A percentile compares a stretch with the other conserved stretches of the same genome.
These are phyloP conservation scores for Neelides folsomi DNA, from an alignment of 2,888 invertebrate genomes.

Conservation along the genomic window DNA sequence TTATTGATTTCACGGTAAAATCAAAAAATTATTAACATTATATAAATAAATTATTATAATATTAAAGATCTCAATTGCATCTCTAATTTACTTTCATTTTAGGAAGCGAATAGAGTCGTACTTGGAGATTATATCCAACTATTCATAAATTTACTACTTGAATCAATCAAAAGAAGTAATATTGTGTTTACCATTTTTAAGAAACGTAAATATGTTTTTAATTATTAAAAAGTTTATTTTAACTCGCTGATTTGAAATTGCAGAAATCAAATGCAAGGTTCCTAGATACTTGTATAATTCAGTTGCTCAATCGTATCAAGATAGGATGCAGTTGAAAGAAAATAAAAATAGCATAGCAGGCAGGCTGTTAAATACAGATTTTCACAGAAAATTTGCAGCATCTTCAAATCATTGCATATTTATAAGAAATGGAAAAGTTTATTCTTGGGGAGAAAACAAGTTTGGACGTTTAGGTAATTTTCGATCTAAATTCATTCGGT, in stretches of 20 bases:
- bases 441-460: constrained; percentile 30
- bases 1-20: constrained; percentile 25
- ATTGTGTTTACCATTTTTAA: too few species aligned
- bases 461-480: constrained; percentile 22
- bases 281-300: background rate
- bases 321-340: too few species aligned
- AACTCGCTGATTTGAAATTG: too few species aligned
- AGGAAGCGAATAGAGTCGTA: constrained; percentile 16
- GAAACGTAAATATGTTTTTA: too few species aligned
- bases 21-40: constrained; percentile 6
- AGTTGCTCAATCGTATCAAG: background rate
- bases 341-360: constrained; percentile 1
- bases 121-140: constrained; percentile 26
- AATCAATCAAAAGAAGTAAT: constrained; percentile 17
- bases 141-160: constrained; percentile 25
- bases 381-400: constrained; percentile 17
- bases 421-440: constrained; percentile 27
- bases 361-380: background rate
- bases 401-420: constrained; percentile 22
- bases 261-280: background rate
- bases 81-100: constrained; percentile 2
- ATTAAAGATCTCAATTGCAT: background rate
- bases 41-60: background rate
- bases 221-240: too few species aligned
- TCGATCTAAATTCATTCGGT: too few species aligned